Evolutionary conservation across 2,113 vertebrate species (phyloP), one percentile per base, ranked within the genome.

Genomic region (Festucalex cinctus): DNA sequence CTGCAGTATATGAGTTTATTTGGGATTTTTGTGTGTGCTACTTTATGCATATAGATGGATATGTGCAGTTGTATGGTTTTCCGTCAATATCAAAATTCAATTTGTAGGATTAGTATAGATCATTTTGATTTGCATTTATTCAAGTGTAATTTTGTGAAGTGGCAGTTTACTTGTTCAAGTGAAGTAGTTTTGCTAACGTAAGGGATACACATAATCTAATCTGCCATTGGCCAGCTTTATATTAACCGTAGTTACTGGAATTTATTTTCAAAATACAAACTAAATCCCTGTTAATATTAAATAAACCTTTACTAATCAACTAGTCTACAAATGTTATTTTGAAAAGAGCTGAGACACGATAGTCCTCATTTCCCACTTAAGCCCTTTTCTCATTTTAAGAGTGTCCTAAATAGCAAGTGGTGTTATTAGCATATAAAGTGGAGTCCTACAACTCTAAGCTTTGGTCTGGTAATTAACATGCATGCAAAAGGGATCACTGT

Each of bases 361-460:
- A 26, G 2, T 43, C 13, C 57, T 58, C 65, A 63, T 78, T 75
- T 79, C 53, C 72, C 61, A 72, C 66, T 78, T 73, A 53, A 60
- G 70, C 36, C 49, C 66, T 75, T 70, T 76, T 79, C 61, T 70
- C 65, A 69, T 62, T 68, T 76, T 73, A 76, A 77, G 78, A 83
- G 78, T 85, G 78, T 76, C 78, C 83, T 82, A 81, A 83, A 81
- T 85, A 77, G 71, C 68, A 75, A 76, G 70, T 49, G 36, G 68
- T 76, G 76, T 83, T 88, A 88, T 88, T 88, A 87, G 79, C 87
- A 89, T 88, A 88, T 88, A 91, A 78, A 88, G 85, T 82, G 82
- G 75, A 84, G 74, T 81, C 75, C 70, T 83, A 76, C 65, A 81
- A 83, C 73, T 83, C 78, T 65, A 71, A 84, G 84, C 86, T 90